Evolutionary conservation across 2,888 invertebrate species (phyloP), one percentile per base, ranked within the genome.

Genomic region (Seladonia tumulorum): DNA sequence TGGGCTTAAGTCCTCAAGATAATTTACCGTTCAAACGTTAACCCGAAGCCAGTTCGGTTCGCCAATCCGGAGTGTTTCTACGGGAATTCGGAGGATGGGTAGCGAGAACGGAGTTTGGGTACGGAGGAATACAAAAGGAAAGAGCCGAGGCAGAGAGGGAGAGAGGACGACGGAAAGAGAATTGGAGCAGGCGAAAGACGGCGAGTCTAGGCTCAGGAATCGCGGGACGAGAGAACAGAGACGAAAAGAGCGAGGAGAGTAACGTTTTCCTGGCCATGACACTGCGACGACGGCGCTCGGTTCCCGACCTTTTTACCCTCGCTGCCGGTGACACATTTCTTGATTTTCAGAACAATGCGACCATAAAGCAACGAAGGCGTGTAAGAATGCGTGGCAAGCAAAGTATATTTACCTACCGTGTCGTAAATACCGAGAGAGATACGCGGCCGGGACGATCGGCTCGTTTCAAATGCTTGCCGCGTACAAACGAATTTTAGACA

Each of bases 301-400:
- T 89, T 88, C 85, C 90, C 91, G 91, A 93, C 90, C 93, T 94
- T 94, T 93, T 94, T 94, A 93, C 93, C 93, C 93, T 92, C 86
- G 90, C 93, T 95, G 95, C 88, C 88, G 90, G 91, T 95, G 95
- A 95, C 95, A 95, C 93, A 94, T 94, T 95, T 94, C 95, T 94
- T 94, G 94, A 94, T 95, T 94, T 94, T 92, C 93, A 90, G 94
- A 94, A 94, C 94, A 94, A 94, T 93, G 92, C 92, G 91, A 91
- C 93, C 92, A 94, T 93, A 93, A 93, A 93, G 92, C 91, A 90
- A 91, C 90, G 88, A 87, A 88, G 83, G 89, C 83, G 90, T 89
- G 91, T 85, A 92, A 90, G 88, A 92, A 85, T 89, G 89, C 88
- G 87, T 88, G 89, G 82, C 81, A 80, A 87, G 85, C 82, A 82